Evolutionary conservation across 2,888 invertebrate genomes (phyloP), one percentile per base, ranked within the genome.

Genomic region (Meganola albula): DNA sequence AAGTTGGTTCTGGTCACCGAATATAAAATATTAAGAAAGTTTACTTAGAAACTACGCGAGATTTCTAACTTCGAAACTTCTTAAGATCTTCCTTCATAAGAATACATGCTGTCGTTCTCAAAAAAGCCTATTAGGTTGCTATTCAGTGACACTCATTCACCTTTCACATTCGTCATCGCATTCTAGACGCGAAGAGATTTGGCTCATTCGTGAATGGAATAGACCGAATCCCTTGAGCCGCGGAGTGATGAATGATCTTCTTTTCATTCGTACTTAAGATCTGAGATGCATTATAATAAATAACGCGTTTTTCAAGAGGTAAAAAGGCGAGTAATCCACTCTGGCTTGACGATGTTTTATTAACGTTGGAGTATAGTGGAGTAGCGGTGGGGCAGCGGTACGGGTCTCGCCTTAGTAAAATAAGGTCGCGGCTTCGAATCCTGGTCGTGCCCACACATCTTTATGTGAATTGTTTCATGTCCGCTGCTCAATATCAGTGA

Each of bases 161-260:
- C 48, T 39, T 40, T 53, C 47, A 54, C 63, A 70, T 69, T 63
- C 69, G 66, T 69, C 67, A 66, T 61, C 53, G 44, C 39, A 38
- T n/a, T n/a, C n/a, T n/a, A n/a, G n/a, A 56, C 63, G 72, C 63
- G 66, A 74, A 73, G 73, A 76, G 78, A 76, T 79, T 77, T 73
- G 69, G 74, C 71, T 72, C 66, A 67, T 53, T 70, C 67, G 46
- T 67, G 73, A 70, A 74, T 69, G 62, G 68, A 61, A 64, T 60
- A 60, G 63, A 61, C 60, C 62, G 59, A 45, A 77, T 78, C 82
- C 76, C 75, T 71, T 74, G 75, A 78, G 76, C 77, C 66, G 55
- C 50, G 50, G 61, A 51, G 69, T 79, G 82, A 82, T 79, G 73
- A 75, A 82, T 82, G 77, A 68, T 74, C 74, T 78, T 75, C 77